phyloP scores from a whole-genome alignment of 2,113 vertebrate genomes.

The Chascanopsetta lugubris region DNA sequence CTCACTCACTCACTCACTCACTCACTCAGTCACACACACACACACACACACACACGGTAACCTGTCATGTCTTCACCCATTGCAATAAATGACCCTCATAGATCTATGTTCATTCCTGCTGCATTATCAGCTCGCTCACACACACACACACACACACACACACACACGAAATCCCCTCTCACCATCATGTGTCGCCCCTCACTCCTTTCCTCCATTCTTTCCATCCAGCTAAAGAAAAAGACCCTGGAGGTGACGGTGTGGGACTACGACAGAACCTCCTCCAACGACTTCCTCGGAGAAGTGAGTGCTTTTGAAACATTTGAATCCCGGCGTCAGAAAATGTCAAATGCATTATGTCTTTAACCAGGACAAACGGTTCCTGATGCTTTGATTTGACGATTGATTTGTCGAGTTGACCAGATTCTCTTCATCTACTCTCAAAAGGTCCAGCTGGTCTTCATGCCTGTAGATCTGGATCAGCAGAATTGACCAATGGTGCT shows the following conservation, averaged over 20 bases:
- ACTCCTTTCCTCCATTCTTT: conserved; percentile 29
- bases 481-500: not conserved
- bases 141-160: not conserved
- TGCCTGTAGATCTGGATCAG: not conserved
- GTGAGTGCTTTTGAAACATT: conserved; percentile 81
- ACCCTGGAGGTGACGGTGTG: conserved; percentile 98
- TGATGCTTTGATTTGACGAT: not conserved
- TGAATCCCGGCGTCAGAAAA: conserved; percentile 4
- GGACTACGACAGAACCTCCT: conserved; percentile 98
- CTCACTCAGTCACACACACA: not conserved
- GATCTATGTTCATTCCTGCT: not conserved
- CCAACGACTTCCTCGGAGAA: conserved; percentile 98
- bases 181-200: conserved; percentile 9
- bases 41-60: not conserved
- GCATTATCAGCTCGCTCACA: not conserved
- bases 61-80: not conserved
- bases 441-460: not conserved
- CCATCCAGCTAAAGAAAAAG: conserved; percentile 95
- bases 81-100: not conserved
- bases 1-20: not conserved
- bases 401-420: not conserved
- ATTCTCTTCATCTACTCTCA: conserved; percentile 1
- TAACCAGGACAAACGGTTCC: not conserved
- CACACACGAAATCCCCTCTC: not conserved
- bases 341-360: conserved; percentile 22